Conservation (phyloP, 2,113 vertebrate genomes). For the Tachuris rubrigastra region DNA sequence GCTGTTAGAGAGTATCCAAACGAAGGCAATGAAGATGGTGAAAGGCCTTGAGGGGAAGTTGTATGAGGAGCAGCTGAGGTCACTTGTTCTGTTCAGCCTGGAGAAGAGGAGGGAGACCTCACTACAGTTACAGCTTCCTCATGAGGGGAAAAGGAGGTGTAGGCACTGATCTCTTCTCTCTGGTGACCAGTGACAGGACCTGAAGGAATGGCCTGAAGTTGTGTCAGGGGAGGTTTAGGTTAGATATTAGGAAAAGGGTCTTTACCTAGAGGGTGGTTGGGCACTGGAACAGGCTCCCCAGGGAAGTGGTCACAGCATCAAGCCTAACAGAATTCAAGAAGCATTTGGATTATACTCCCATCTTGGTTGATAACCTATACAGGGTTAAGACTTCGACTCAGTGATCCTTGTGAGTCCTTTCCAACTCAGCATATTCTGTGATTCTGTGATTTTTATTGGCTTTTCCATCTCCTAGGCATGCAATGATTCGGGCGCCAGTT, state of each 20-base stretch:
- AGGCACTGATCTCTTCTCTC: not conserved
- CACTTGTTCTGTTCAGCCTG: not conserved
- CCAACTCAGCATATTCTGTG: not conserved
- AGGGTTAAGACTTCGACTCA: not conserved
- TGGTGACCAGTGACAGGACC: not conserved
- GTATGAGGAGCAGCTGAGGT: not conserved
- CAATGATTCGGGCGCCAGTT: not conserved
- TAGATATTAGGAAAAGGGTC: not conserved
- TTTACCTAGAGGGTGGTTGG: not conserved
- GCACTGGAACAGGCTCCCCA: not conserved
- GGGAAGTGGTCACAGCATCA: not conserved
- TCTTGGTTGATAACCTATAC: not conserved
- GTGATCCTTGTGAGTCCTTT: not conserved
- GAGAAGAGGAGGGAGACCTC: not conserved
- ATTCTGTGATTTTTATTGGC: not conserved
- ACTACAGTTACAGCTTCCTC: not conserved
- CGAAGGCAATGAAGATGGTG: not conserved
- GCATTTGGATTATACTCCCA: not conserved
- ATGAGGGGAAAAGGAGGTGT: not conserved
- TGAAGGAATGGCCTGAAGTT: not conserved
- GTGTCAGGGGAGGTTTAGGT: not conserved
- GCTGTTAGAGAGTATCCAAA: not conserved
- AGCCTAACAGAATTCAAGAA: not conserved
- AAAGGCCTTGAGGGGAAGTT: not conserved
- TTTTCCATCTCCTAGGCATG: not conserved